These are phyloP conservation scores for Paramuricea clavata DNA, from an alignment of 92 coral and sea anemone species.

Conservation along the genomic window DNA sequence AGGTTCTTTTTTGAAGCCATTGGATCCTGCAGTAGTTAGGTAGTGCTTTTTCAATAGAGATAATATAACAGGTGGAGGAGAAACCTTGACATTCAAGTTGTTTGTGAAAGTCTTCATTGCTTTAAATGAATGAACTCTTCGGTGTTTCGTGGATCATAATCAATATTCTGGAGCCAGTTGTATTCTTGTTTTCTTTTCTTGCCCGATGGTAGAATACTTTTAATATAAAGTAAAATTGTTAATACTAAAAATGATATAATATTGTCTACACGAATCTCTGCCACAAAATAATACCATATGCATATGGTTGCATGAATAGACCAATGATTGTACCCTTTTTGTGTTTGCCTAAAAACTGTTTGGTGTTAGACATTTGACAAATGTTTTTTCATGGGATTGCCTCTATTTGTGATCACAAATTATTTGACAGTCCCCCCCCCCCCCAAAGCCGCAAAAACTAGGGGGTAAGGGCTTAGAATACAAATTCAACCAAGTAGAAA, in stretches of 20 bases:
- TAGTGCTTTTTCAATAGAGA: not conserved
- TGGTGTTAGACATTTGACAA: too few relatives aligned
- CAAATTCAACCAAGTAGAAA: not conserved
- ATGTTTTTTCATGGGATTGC: too few relatives aligned
- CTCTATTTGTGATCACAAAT: too few relatives aligned
- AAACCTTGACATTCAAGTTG: not conserved
- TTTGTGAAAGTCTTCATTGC: not conserved
- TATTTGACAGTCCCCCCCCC: too few relatives aligned
- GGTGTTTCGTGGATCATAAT: not conserved
- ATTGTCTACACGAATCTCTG: too few relatives aligned
- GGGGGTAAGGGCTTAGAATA: too few relatives aligned
- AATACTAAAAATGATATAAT: not conserved
- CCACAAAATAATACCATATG: too few relatives aligned
- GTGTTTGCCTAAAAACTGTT: too few relatives aligned
- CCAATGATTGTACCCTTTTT: too few relatives aligned
- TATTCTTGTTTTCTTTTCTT: conserved; percentile 63
- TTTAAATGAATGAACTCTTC: not conserved
- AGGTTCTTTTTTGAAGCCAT: not conserved
- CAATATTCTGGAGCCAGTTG: conserved; percentile 13
- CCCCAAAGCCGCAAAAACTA: too few relatives aligned
- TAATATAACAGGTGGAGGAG: conserved; percentile 8
- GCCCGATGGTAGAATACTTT: conserved; percentile 49
- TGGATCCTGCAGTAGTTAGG: not conserved
- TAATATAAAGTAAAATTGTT: not conserved
- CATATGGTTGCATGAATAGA: too few relatives aligned